Conservation (phyloP, 2,888 invertebrate genomes). For the Ashinkailepas kermadecensis region DNA sequence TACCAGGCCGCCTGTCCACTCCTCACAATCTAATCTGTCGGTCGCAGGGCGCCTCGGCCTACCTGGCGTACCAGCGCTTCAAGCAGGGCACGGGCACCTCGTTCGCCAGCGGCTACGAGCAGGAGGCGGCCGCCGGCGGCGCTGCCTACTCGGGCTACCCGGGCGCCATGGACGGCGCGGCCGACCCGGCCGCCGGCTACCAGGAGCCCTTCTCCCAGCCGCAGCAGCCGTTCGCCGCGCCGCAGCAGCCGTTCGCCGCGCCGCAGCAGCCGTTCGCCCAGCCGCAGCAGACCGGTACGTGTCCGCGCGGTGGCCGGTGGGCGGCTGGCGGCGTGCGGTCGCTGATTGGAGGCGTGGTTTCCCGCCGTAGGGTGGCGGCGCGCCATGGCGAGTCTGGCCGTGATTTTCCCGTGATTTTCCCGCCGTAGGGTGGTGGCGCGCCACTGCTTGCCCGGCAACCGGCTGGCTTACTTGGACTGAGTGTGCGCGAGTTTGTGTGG, state of each 20-base stretch:
- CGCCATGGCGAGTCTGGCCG: background rate
- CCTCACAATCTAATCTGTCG: slow-evolving; percentile 19
- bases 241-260: slow-evolving; percentile 31
- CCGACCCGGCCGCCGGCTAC: slow-evolving; percentile 33
- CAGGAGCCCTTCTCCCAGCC: slow-evolving; percentile 33
- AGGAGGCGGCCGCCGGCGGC: slow-evolving; percentile 44
- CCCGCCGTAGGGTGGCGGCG: background rate
- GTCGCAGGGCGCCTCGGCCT: slow-evolving; percentile 74
- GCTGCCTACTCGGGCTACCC: slow-evolving; percentile 34
- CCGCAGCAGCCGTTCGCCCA: slow-evolving; percentile 32
- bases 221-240: slow-evolving; percentile 31
- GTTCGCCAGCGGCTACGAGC: slow-evolving; percentile 79
- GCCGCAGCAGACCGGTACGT: slow-evolving; percentile 26
- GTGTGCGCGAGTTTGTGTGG: no score
- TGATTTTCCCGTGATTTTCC: no score
- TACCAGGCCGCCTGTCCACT: slow-evolving; percentile 24
- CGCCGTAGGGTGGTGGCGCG: no score
- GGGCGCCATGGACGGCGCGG: slow-evolving; percentile 28
- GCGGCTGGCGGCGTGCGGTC: background rate
- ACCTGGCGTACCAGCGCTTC: slow-evolving; percentile 89
- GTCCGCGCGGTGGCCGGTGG: no score
- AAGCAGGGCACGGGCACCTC: slow-evolving; percentile 82
- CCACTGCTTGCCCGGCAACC: no score
- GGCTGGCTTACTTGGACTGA: no score
- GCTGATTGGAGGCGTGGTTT: slow-evolving; percentile 23